phyloP scores from a whole-genome alignment of 2,888 invertebrate species.

The Harpagoxenus sublaevis region DNA sequence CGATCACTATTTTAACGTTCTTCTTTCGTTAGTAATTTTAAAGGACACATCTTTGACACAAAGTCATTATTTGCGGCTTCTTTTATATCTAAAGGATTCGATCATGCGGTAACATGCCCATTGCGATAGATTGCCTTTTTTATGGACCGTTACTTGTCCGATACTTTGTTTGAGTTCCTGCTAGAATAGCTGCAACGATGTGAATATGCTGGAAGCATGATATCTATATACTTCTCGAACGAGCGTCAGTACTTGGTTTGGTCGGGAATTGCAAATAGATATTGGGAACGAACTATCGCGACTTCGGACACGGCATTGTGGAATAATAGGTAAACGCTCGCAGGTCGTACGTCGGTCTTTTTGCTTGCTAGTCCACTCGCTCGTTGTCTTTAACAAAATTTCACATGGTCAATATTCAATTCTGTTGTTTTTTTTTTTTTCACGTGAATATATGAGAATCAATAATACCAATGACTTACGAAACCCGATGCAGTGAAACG shows the following conservation, averaged over 20 bases:
- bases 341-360: not conserved
- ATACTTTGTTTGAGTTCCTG: conserved; percentile 41
- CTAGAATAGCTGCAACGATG: not conserved
- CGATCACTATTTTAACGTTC: not conserved
- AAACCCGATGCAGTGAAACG: not conserved
- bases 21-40: not conserved
- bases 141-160: conserved; percentile 17
- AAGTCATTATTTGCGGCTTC: not conserved
- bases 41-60: not conserved
- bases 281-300: conserved; percentile 26
- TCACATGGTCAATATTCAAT: not conserved
- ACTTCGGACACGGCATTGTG: conserved; percentile 20
- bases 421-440: conserved; percentile 3
- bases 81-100: not conserved
- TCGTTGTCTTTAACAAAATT: not conserved
- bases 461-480: not conserved
- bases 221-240: conserved; percentile 23
- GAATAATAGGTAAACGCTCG: conserved; percentile 17
- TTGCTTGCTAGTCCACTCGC: not conserved
- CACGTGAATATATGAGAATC: not conserved
- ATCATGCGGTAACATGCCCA: not conserved
- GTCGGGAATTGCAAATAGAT: conserved; percentile 39
- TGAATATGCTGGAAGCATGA: conserved; percentile 28
- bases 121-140: conserved; percentile 18
- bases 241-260: conserved; percentile 26